Conservation (phyloP, 2,113 vertebrate genomes). For the Catharus fuscescens region DNA sequence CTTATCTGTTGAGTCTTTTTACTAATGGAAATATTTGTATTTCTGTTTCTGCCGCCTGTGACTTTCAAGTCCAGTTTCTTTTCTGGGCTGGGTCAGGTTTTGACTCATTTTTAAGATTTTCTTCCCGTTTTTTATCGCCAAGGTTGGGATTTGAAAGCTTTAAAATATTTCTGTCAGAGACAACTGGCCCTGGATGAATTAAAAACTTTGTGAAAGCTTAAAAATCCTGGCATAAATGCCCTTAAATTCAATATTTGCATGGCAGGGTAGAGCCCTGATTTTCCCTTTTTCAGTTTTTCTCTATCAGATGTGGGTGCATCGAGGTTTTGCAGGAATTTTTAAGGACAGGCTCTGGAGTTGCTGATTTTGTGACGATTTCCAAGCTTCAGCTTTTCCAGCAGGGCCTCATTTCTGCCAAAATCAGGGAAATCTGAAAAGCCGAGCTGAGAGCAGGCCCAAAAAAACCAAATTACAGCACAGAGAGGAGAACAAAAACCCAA, state of each 20-base stretch:
- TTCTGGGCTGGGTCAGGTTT: conserved; percentile 14
- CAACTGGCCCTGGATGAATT: neutral
- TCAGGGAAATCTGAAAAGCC: neutral
- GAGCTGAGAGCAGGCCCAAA: neutral
- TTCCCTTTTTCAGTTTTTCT: neutral
- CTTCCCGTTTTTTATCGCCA: neutral
- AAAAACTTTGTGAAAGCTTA: neutral
- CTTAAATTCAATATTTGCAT: neutral
- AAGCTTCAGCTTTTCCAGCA: neutral
- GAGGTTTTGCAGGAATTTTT: neutral
- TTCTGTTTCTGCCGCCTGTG: conserved; percentile 59
- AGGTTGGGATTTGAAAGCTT: neutral
- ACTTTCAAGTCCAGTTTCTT: conserved; percentile 49
- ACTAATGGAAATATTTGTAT: conserved; percentile 74
- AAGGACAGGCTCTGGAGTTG: neutral
- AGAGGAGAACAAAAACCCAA: conserved; percentile 15
- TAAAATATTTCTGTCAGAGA: neutral
- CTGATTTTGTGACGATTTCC: neutral
- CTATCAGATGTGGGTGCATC: neutral
- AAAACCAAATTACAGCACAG: neutral
- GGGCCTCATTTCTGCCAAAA: neutral
- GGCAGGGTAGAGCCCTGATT: neutral
- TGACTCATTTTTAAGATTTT: neutral
- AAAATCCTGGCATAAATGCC: neutral
- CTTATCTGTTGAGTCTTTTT: conserved; percentile 79